Conservation (phyloP, 2,113 vertebrate species). For the Pycnonotus jocosus region DNA sequence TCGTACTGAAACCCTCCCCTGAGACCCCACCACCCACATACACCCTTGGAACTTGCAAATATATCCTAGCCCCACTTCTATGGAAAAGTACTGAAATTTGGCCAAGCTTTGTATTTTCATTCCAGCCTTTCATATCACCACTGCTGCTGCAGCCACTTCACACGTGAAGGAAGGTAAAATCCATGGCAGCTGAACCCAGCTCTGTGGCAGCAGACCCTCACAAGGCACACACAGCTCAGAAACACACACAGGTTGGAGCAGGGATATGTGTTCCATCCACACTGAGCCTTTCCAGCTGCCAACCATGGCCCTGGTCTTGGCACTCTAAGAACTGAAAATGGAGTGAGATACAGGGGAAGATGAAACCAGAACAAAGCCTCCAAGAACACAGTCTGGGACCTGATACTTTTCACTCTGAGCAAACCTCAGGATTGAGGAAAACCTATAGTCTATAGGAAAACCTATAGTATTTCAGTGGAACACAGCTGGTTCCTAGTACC, state of each 20-base stretch:
- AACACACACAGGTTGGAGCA: background rate
- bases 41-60: background rate
- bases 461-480: background rate
- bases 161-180: background rate
- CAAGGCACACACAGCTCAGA: background rate
- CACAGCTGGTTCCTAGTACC: background rate
- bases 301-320: rapidly evolving
- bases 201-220: background rate
- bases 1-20: background rate
- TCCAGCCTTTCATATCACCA: background rate
- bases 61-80: background rate
- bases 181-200: background rate
- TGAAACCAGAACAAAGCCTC: background rate
- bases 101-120: background rate
- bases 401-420: background rate
- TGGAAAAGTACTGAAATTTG: background rate
- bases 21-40: background rate
- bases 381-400: background rate
- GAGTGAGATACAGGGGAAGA: background rate
- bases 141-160: background rate
- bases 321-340: background rate
- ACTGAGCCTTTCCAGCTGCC: background rate
- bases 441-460: too few relatives aligned
- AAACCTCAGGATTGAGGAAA: background rate
- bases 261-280: background rate